Base-by-base conservation (phyloP, 2,797 vertebrate species). In the Propithecus perrieri region DNA sequence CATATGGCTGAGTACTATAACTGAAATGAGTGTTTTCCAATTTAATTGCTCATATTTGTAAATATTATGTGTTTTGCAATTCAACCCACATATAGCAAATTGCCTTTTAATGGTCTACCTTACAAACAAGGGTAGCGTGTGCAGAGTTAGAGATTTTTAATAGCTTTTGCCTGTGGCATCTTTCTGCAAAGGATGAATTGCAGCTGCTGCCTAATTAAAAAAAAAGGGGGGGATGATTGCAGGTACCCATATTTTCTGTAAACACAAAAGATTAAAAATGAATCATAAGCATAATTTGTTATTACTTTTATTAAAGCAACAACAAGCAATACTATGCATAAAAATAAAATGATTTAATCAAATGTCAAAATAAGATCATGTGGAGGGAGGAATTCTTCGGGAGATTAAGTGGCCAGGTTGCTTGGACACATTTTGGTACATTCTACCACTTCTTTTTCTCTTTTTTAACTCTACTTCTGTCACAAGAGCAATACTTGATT, bases 41-140 rank as follows among this genome's bases (percentile, higher is more conserved):
- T 76, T 88, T 89, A 93, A 88, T 93, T 85, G 53, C 53, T 81
- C 12, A 55, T 89, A 83, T 97, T 94, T 91, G 22, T 97, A 94
- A 93, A 93, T 94, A 85, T 50, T 76, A 81, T 92, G 72, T 92
- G 46, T 78, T 33, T 78, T 97, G 20, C 2, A 55, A 92, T 90
- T 95, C 80, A 89, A 84, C 7, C 30, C 48, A 74, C 72, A 91
- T 81, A 48, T 46, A 75, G 35, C 26, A 96, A 94, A 88, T 93
- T 95, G 17, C 17, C 17, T 96, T 94, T 89, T 90, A 93, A 89
- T 93, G 59, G 2, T 89, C 43, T 81, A 57, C 83, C 89, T 94
- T 85, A 67, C 26, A 85, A 93, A 91, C 10, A 74, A 28, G 41
- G 74, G 13, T 83, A 91, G 55, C 11, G 7, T 81, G 2, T 87